Evolutionary conservation across 2,113 vertebrate species (phyloP), one percentile per base, ranked within the genome.

Genomic region (Colius striatus): DNA sequence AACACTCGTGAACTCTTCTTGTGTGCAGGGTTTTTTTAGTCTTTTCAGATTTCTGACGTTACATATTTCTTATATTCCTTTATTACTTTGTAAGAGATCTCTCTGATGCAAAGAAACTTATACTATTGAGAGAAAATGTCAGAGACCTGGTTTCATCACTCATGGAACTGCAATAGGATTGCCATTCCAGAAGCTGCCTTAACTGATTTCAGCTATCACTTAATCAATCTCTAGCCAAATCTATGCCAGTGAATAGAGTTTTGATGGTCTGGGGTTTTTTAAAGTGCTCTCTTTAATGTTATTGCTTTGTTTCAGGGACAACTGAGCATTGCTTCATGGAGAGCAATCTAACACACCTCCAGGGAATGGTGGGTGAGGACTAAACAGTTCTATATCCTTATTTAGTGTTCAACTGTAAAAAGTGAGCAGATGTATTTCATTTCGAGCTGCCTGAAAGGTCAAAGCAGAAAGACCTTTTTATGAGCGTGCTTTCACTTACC

Each of bases 371-470:
- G 29, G 54, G 82, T 38, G 41, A 27, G 71, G 10, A 6, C 17
- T 9, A 9, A 70, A 45, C 19, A 5, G 47, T 3, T 65, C 36
- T 4, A 22, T 29, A 16, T 61, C 30, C 67, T 23, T 53, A 17
- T 73, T 87, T 26, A 60, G 22, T 10, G 62, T 50, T 17, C 66
- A 21, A 6, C 22, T 13, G 54, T 6, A 51, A 25, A 7, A 38
- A 82, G 63, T 4, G 76, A 48, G 74, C 75, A 27, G 94, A 53
- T 75, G 82, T 6, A 57, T 54, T 87, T 95, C 63, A 11, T 72
- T 58, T 41, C 38, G 73, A 84, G 71, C 36, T 27, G 55, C 72
- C 91, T 54, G 94, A 92, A 81, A 96, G 95, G 94, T 92, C 89
- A 86, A 62, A 62, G 88, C 94, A 83, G 92, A 60, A 84, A 41